A percentile compares a stretch with the other conserved stretches of the same genome.
Conservation (phyloP, 2,797 vertebrate species). For the Sarcoramphus papa region DNA sequence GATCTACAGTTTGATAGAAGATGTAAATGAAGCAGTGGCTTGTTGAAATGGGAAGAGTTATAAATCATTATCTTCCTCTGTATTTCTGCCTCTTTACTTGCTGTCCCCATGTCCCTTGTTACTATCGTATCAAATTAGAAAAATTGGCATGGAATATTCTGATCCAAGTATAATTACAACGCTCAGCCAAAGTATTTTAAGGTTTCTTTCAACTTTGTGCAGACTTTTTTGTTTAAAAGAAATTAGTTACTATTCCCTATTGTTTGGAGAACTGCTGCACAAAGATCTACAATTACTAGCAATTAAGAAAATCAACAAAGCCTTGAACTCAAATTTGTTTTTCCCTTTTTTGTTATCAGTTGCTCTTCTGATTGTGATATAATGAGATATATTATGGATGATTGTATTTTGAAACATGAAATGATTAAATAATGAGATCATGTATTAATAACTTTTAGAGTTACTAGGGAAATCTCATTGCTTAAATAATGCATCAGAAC, state of each 20-base stretch:
- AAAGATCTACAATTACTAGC: neutral
- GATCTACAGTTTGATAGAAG: neutral
- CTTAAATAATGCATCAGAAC: conserved; percentile 22
- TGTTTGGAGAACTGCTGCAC: neutral
- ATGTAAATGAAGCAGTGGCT: neutral
- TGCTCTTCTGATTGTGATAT: neutral
- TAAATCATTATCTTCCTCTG: neutral
- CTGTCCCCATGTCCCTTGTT: neutral
- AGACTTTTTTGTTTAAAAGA: neutral
- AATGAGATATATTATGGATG: neutral
- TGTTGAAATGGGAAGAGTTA: neutral
- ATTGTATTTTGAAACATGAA: conserved; percentile 3
- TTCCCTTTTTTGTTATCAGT: neutral
- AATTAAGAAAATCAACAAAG: neutral
- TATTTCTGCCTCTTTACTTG: neutral
- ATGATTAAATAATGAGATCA: conserved; percentile 4
- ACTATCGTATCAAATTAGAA: neutral
- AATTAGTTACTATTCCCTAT: neutral
- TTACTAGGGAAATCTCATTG: neutral
- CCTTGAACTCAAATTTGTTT: neutral
- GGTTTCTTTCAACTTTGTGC: neutral
- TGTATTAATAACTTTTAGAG: neutral
- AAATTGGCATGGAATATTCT: neutral
- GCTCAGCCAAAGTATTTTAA: neutral
- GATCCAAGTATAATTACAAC: neutral